Base-by-base conservation (phyloP, 2,113 vertebrate species). In the Desmodus rotundus region DNA sequence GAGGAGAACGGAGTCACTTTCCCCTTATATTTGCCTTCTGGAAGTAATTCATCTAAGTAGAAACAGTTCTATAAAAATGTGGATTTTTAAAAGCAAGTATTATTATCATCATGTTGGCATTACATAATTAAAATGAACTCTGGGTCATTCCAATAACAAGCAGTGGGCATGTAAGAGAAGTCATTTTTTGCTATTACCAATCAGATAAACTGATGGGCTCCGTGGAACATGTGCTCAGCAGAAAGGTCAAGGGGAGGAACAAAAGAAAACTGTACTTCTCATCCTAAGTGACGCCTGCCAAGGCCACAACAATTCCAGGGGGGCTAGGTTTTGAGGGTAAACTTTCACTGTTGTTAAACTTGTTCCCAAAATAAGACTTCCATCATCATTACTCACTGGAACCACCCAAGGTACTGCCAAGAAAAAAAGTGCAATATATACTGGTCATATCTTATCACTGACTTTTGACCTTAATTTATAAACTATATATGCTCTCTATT, bases 91-190 rank as follows among this genome's bases (percentile, higher is more conserved):
- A 96, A 95, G 61, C 36, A 95, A 91, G 74, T 81, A 95, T 90
- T 91, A 82, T 87, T 8, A 96, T 31, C 19, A 74, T 94, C 72
- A 84, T 41, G 45, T 61, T 93, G 45, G 77, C 38, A 97, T 93
- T 91, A 90, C 54, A n/a, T 94, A 96, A 97, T 90, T 91, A 97
- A 94, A 97, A 83, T 77, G 63, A 97, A 91, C 86, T 68, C 73
- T 91, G 8, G 50, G 61, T 84, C 45, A 85, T 73, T 63, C 78
- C 63, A 90, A 81, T 93, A 96, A 96, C 74, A 93, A 97, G 56
- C 73, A 89, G 50, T 47, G 45, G 56, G 77, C 43, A 86, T 45
- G 52, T 33, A 87, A 70, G 58, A 73, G 81, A 88, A 89, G 63
- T 24, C 83, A 74, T 86, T 93, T 84, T 81, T 77, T 81, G 54